These are phyloP conservation scores for Manis crassicaudata DNA, from an alignment of 2,797 vertebrate genomes.

Conservation along the genomic window DNA sequence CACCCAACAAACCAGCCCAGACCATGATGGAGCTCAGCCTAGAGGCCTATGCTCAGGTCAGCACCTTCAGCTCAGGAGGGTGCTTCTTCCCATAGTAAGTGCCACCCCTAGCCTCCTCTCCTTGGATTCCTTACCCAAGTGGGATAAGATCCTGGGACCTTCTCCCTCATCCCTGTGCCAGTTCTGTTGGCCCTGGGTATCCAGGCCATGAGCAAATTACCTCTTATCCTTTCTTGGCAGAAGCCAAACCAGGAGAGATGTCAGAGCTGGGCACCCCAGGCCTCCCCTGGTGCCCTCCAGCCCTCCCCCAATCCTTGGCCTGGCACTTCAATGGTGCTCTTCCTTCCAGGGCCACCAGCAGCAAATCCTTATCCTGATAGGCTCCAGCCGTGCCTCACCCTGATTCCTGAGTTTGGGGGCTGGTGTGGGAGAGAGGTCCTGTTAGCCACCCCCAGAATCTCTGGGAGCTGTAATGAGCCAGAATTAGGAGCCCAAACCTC, in stretches of 20 bases:
- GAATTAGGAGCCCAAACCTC: neutral
- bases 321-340: neutral
- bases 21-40: neutral
- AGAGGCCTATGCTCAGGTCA: neutral
- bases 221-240: neutral
- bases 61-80: too few relatives aligned
- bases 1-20: neutral
- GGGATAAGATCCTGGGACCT: neutral
- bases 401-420: neutral
- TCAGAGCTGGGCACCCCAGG: neutral
- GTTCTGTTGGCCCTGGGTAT: neutral
- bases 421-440: neutral
- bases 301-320: neutral
- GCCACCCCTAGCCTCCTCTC: too few relatives aligned
- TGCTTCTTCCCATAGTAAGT: neutral
- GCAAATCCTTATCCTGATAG: neutral
- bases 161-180: neutral
- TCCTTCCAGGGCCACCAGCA: neutral
- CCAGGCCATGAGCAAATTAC: neutral
- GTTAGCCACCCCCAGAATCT: neutral
- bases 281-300: neutral
- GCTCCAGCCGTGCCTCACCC: neutral
- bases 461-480: neutral
- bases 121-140: neutral
- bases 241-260: neutral